Evolutionary conservation across 2,888 invertebrate genomes (phyloP).

Genomic region (Gasteruption jaculator): DNA sequence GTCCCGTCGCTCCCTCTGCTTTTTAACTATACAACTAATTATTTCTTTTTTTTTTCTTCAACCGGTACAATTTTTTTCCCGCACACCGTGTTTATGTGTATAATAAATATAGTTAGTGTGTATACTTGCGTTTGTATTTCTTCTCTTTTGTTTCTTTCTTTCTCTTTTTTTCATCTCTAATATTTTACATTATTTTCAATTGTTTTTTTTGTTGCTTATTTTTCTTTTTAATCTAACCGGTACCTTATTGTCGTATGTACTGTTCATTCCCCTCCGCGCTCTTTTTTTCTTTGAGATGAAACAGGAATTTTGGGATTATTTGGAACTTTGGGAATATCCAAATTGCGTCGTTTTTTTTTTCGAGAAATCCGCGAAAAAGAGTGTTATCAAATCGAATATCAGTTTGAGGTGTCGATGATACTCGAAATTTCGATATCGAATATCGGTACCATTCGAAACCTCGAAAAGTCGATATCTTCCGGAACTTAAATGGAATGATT

Average conservation of each 20-base stretch:
- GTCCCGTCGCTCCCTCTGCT: conserved; percentile 4
- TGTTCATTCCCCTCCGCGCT: conserved; percentile 33
- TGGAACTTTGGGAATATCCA: conserved; percentile 11
- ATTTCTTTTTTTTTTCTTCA: conserved; percentile 18
- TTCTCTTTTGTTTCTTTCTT: too few species aligned
- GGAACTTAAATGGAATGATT: too few species aligned
- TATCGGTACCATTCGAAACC: too few species aligned
- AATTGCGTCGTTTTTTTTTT: too few species aligned
- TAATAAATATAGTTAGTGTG: conserved; percentile 50
- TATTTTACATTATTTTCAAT: conserved; percentile 49
- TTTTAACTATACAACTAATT: conserved; percentile 16
- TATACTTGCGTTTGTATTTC: conserved; percentile 48
- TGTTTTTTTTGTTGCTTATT: too few species aligned
- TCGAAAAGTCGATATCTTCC: too few species aligned
- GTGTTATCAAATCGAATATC: too few species aligned
- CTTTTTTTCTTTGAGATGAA: conserved; percentile 15
- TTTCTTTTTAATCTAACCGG: conserved; percentile 46
- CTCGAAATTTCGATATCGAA: too few species aligned
- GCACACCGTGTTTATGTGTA: conserved; percentile 37
- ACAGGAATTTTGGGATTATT: conserved; percentile 14
- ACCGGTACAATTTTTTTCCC: conserved; percentile 28
- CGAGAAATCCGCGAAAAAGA: too few species aligned
- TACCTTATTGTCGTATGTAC: conserved; percentile 53
- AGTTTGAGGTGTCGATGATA: too few species aligned
- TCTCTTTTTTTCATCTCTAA: too few species aligned